A percentile compares a stretch with the other conserved stretches of the same genome.
Conservation (phyloP, 64 coral and sea anemone genomes). For the Montipora foliosa region DNA sequence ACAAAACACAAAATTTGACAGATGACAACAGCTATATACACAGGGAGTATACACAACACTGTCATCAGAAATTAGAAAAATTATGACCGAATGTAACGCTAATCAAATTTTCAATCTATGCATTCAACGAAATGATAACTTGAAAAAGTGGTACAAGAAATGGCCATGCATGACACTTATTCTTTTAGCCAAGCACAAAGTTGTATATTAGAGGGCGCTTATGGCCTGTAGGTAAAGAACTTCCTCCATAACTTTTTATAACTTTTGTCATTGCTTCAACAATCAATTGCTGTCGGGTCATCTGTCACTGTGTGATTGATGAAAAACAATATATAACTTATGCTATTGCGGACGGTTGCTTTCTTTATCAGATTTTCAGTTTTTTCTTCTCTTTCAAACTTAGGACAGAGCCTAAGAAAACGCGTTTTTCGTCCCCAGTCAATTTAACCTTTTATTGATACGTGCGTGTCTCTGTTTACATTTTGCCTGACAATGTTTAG, state of each 20-base stretch:
- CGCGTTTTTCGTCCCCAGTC: neutral
- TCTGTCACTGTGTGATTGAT: neutral
- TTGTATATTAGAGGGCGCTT: neutral
- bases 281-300: neutral
- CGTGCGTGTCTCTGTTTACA: neutral
- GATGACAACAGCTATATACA: too few species aligned
- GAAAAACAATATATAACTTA: neutral
- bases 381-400: slow-evolving; percentile 3
- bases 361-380: neutral
- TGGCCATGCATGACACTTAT: too few species aligned
- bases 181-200: neutral
- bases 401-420: neutral
- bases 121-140: too few species aligned
- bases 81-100: too few species aligned
- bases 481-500: slow-evolving; percentile 6
- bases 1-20: too few species aligned
- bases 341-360: slow-evolving; percentile 19
- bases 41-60: too few species aligned
- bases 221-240: neutral
- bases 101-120: too few species aligned
- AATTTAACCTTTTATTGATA: slow-evolving; percentile 15
- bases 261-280: neutral
- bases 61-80: too few species aligned
- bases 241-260: neutral
- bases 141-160: too few species aligned